These are phyloP conservation scores for Nemoura dubitans DNA, from an alignment of 2,888 invertebrate species.

Conservation along the genomic window DNA sequence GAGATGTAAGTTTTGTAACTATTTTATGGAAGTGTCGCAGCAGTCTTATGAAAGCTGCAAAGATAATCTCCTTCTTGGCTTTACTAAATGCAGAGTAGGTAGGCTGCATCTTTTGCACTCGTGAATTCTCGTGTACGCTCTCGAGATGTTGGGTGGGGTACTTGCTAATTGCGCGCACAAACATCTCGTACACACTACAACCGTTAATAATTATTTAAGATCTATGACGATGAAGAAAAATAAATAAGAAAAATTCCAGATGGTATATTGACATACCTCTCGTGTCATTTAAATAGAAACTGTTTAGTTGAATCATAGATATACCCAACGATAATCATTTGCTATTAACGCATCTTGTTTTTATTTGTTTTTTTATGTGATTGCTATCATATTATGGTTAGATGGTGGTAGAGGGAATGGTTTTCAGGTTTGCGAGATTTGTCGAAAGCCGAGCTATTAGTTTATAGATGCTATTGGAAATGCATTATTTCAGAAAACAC, in stretches of 20 bases:
- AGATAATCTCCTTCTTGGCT: too few species aligned
- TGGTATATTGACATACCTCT: background rate
- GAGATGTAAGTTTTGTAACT: too few species aligned
- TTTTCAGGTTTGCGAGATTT: too few species aligned
- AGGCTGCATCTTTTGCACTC: too few species aligned
- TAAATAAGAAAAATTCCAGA: background rate
- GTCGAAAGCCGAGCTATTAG: too few species aligned
- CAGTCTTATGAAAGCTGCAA: too few species aligned
- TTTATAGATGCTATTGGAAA: too few species aligned
- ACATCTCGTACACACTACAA: background rate
- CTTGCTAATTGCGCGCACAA: background rate
- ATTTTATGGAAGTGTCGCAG: too few species aligned
- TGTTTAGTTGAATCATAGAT: background rate
- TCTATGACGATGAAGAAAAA: background rate
- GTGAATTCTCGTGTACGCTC: background rate
- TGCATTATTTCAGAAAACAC: too few species aligned
- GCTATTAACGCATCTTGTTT: background rate
- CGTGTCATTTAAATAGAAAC: background rate
- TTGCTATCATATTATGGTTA: background rate
- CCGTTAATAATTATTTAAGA: background rate
- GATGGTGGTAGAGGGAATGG: too few species aligned
- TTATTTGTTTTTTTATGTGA: background rate
- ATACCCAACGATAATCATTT: background rate
- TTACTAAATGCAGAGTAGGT: too few species aligned
- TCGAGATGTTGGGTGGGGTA: background rate